Evolutionary conservation across 2,797 vertebrate genomes (phyloP), one percentile per base, ranked within the genome.

Genomic region (Bradypodion ventrale): DNA sequence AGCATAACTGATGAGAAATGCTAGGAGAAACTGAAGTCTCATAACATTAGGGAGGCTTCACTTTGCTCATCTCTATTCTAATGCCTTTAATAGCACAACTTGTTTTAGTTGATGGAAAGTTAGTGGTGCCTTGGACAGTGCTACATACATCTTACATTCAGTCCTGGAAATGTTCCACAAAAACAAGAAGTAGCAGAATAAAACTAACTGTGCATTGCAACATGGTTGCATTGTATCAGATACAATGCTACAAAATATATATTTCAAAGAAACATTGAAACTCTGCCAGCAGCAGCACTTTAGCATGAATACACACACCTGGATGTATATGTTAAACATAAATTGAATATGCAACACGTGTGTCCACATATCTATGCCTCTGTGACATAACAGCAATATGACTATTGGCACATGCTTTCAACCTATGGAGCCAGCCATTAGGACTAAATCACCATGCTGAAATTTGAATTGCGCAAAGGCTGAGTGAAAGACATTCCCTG

Each of bases 401-500:
- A 7, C 40, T 78, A 52, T 32, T 44, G 37, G 46, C 16, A 25
- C 40, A n/a, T 37, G 16, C 7, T 0, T 27, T 88, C 29, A 70
- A 72, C 23, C n/a, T 27, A 21, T 12, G 44, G 46, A 56, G 68
- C 60, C 75, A 37, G 35, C 16, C 75, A 65, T 10, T 32, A n/a
- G 49, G 42, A n/a, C 37, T 74, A 80, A n/a, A n/a, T 46, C n/a
- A 42, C 5, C 78, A 65, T 1, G 7, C 42, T 85, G 69, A 74
- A 85, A 85, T 74, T 59, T 60, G 56, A 80, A 0, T 60, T 84
- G 59, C 74, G 2, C 21, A 75, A 84, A 84, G 56, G 76, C 32
- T 42, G 75, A 32, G 25, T 60, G 15, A 78, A 0, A 5, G 65
- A 66, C 12, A 0, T 2, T 0, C 74, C 66, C 60, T 0, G 9